Percentiles rank a stretch among this genome's conserved stretches.
phyloP scores from a whole-genome alignment of 2,113 vertebrate genomes.

The Ceyx cyanopectus region DNA sequence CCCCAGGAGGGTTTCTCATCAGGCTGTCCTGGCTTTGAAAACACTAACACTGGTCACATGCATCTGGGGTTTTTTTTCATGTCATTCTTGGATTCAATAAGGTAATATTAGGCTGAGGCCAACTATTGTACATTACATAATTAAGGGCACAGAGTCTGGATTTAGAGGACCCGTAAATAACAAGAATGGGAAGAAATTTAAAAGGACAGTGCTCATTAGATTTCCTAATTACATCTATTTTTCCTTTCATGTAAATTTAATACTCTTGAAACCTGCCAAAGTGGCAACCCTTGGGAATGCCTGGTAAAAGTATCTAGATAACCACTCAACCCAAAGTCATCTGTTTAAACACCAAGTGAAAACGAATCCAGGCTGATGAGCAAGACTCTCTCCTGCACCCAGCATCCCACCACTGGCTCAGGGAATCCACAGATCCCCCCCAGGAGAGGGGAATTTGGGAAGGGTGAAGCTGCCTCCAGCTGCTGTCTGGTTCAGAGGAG shows the following conservation, averaged over 20 bases:
- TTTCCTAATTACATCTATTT: not conserved
- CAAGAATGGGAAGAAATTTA: slow-evolving; percentile 1
- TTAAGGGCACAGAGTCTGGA: slow-evolving; percentile 38
- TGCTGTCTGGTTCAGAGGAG: not conserved
- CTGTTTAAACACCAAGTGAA: not conserved
- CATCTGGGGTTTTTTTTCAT: not conserved
- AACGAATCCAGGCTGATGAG: not conserved
- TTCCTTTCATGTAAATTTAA: slow-evolving; percentile 13
- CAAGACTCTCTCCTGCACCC: not conserved
- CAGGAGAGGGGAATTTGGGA: fast-evolving
- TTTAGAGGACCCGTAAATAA: slow-evolving; percentile 49
- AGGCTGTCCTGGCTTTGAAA: slow-evolving; percentile 46
- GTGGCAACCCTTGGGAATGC: slow-evolving; percentile 12
- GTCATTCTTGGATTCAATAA: slow-evolving; percentile 50
- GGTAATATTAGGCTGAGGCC: slow-evolving; percentile 1
- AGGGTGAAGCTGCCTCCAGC: not conserved
- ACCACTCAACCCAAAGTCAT: not conserved
- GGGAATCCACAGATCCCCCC: not conserved
- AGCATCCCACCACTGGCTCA: not conserved
- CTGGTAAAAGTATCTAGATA: not conserved
- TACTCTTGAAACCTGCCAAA: not conserved
- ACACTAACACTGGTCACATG: slow-evolving; percentile 4
- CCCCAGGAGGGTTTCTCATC: slow-evolving; percentile 46
- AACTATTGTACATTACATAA: slow-evolving; percentile 52
- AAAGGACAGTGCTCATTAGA: not conserved